Base-by-base conservation (phyloP, 1,140 invertebrate genomes). In the Nylanderia fulva region DNA sequence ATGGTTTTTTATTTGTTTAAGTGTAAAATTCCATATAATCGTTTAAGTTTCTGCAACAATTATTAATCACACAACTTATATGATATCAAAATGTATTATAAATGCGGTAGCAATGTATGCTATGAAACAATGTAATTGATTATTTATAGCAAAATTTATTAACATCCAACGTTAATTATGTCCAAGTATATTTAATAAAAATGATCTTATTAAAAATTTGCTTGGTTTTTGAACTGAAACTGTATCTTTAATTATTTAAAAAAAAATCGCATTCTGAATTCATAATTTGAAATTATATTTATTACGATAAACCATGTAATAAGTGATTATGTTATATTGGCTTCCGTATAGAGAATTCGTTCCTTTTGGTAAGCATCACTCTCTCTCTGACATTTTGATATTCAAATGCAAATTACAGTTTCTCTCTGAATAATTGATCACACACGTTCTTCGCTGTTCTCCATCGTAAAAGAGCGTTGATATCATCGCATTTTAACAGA, bases 401-500 rank as follows among this genome's bases (percentile, higher is more conserved):
- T 45, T 42, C 9, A 33, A 33, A 33, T 33, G 33, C 13, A 36
- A 58, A 21, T 66, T 54, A 84, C n/a, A 66, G 21, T 36, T 76
- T 88, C n/a, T 63, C 39, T 33, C 39, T 82, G 48, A 63, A 52
- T 45, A 24, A 72, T 27, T 75, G 71, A 61, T 45, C 71, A 75
- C 45, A 48, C 45, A 6, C 52, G 45, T 68, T 89, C 86, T 85
- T 64, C 79, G 64, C 36, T 52, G 54, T 61, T 45, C 42, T 79
- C 29, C 24, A n/a, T 36, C 18, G 33, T 24, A 66, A 82, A 86
- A 61, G 68, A 56, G 58, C 29, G 29, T 21, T 84, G 88, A 90
- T 90, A 90, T 85, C 68, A 90, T 90, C 88, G 56, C 77, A 71
- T 84, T 89, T 90, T 90, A 90, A 66, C 89, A 85, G 64, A 87